Evolutionary conservation across 1,140 invertebrate genomes (phyloP).

Genomic region (Sarcophaga bullata): DNA sequence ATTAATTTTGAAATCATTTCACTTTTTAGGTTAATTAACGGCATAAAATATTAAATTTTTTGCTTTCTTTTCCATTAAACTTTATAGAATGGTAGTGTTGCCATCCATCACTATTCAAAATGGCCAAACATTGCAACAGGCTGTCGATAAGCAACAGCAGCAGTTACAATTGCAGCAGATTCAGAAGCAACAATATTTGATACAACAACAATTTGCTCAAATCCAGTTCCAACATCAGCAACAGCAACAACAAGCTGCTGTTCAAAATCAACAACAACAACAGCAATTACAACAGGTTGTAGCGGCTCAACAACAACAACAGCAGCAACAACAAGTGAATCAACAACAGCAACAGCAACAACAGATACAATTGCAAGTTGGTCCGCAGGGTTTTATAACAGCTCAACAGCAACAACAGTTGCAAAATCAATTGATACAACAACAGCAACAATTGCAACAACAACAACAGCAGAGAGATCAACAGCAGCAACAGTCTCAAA

Average conservation of each 20-base stretch:
- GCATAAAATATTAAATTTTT: too few species aligned
- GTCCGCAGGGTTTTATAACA: constrained; percentile 60
- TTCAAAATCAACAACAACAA: constrained; percentile 60
- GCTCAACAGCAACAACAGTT: constrained; percentile 53
- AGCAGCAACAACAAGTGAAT: constrained; percentile 45
- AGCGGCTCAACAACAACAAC: constrained; percentile 50
- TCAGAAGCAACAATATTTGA: constrained; percentile 44
- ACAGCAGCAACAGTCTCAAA: constrained; percentile 57
- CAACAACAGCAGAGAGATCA: constrained; percentile 56
- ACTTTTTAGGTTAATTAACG: too few species aligned
- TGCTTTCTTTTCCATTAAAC: not conserved
- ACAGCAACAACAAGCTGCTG: constrained; percentile 46
- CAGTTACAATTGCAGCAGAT: constrained; percentile 45
- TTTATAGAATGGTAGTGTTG: constrained; percentile 62
- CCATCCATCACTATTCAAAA: constrained; percentile 62
- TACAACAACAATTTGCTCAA: constrained; percentile 49
- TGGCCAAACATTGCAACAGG: constrained; percentile 58
- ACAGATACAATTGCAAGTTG: constrained; percentile 54
- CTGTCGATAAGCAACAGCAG: constrained; percentile 52
- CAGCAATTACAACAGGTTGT: constrained; percentile 50
- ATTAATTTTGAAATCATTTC: too few species aligned
- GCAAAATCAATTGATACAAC: constrained; percentile 45
- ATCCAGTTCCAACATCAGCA: constrained; percentile 58
- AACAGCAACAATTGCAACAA: constrained; percentile 48
- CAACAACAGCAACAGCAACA: constrained; percentile 60